Base-by-base conservation (phyloP, 2,888 invertebrate species). In the Allolobophora icterica region DNA sequence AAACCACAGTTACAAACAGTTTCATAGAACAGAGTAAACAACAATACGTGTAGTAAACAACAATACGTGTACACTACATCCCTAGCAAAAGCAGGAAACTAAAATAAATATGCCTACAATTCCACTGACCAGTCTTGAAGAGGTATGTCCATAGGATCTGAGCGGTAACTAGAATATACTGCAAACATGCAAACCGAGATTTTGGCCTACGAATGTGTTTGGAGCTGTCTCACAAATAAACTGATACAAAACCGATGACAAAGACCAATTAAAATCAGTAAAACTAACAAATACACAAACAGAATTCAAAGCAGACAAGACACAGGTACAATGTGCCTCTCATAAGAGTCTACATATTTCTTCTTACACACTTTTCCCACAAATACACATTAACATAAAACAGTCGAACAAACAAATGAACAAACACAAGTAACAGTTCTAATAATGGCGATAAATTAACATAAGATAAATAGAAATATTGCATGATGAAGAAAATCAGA, bases 151-250 rank as follows among this genome's bases (percentile, higher is more conserved):
- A 71, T 71, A 11, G 71, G 8, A 71, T 71, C 30, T 71, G 8
- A 71, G n/a, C 6, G 11, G n/a, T 17, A 71, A n/a, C 71, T 17
- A 71, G 17, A 71, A 71, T n/a, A 71, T 71, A 71, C 3, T 8
- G 71, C 71, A 71, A 71, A 71, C 71, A 71, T n/a, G n/a, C n/a
- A n/a, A n/a, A n/a, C 30, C n/a, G 71, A 71, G 71, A 71, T 71
- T 71, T 71, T 71, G 71, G 71, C n/a, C 71, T 71, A 71, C n/a
- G 11, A 71, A 71, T n/a, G n/a, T 17, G 13, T 2, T n/a, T 71
- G n/a, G 71, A n/a, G n/a, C 17, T 71, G 71, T 8, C 71, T 71
- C 30, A 71, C 1, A 4, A n/a, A 71, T 58, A n/a, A 71, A 71
- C 30, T n/a, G 71, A 71, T n/a, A 52, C 21, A 21, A 71, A n/a